Base-by-base conservation (phyloP, 2,888 invertebrate genomes). In the Maniola hyperantus region DNA sequence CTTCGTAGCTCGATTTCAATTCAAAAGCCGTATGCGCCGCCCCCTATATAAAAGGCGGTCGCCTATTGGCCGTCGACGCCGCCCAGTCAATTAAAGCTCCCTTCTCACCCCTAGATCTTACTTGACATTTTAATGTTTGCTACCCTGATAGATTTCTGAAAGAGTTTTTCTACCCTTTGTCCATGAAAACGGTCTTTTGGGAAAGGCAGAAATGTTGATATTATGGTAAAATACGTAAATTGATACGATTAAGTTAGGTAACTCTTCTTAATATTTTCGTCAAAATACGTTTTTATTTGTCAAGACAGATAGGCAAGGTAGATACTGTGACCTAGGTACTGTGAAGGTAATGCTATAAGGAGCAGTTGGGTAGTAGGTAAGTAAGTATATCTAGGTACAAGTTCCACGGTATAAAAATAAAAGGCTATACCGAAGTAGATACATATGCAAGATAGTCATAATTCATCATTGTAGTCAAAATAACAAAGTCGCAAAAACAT, bases 61-160 rank as follows among this genome's bases (percentile, higher is more conserved):
- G 74, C 79, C 80, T 79, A 92, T 92, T 92, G 92, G 92, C 75
- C 76, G 77, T 69, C 73, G 72, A 72, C 76, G 78, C 83, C 89
- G 89, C 90, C 88, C 89, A 85, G 85, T 74, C 89, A 88, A 89
- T 90, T 87, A 88, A 83, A 83, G 83, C 85, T 82, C 85, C 74
- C 84, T 80, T 79, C 85, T 80, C 83, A 72, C 79, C 76, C 85
- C 80, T 73, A 72, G 74, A 78, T 79, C 80, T 80, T 80, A 89
- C 88, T 90, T 91, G 91, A 91, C 92, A 87, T 91, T 88, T 87
- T 88, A 89, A 90, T 89, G 88, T 90, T 89, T 87, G 82, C 84
- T 74, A 76, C 81, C 77, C 80, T 79, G 80, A 79, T 73, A 72
- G 72, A 71, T 70, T 71, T 60, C 66, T 58, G 61, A 65, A 65